Evolutionary conservation across 2,888 invertebrate genomes (phyloP), one percentile per base, ranked within the genome.

Genomic region (Parnassius mnemosyne): DNA sequence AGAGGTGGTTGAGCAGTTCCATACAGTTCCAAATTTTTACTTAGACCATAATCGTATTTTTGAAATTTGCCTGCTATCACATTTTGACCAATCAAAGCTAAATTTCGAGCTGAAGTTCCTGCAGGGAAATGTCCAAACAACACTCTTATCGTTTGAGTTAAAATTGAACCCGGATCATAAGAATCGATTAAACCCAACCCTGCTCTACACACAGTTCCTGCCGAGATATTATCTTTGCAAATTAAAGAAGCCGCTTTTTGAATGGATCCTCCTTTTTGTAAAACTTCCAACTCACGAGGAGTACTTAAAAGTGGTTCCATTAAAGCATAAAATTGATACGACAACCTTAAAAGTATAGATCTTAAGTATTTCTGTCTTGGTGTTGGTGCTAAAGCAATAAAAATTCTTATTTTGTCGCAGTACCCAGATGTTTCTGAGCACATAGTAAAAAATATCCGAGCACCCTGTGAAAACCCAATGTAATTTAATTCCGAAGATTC

Each of bases 381-480:
- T 0, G 95, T 93, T 0, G 96, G 96, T 0, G 95, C 95, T 58
- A 96, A 69, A 1, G 92, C 92, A 63, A 94, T 92, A 80, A 93
- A 89, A 0, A 93, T 78, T 10, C 90, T 84, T 1, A 94, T 89
- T 80, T 95, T 95, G 0, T 89, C 77, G 78, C 94, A 94, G 68
- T 94, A 95, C 16, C 92, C 93, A 0, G 95, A 94, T 53, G 83
- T 81, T 69, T 93, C 92, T 0, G 94, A 93, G 57, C 93, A 92
- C 94, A 95, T 94, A 0, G 95, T 93, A 75, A 92, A 94, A 71
- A 93, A 94, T 3, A 85, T 80, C 0, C 94, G 94, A 0, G 94
- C 93, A 9, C 97, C 97, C 78, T 94, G 94, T 0, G 96, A 97
- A 76, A 96, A 96, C 0, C 97, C 97, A 7, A 95, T 93, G 47